phyloP scores from a whole-genome alignment of 1,140 invertebrate species.

The Drosophila subpulchrella region DNA sequence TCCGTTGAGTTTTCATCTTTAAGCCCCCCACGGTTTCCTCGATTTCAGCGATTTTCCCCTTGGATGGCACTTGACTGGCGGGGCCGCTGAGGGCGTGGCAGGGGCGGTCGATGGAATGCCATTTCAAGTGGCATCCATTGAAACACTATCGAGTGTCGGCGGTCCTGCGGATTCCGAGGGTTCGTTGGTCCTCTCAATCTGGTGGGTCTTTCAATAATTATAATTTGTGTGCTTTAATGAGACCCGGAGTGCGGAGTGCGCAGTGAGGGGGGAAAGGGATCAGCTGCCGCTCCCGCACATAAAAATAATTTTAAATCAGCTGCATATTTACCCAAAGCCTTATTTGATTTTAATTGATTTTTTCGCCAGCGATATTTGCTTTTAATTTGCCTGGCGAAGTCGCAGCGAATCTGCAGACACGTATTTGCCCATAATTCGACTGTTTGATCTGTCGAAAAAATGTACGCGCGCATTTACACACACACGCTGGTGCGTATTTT shows the following conservation, averaged over 20 bases:
- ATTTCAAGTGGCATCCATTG: conserved; percentile 60
- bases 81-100: conserved; percentile 32
- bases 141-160: conserved; percentile 58
- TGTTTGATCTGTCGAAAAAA: conserved; percentile 71
- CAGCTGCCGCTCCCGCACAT: conserved; percentile 30
- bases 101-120: conserved; percentile 21
- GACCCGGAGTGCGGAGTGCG: background rate
- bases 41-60: background rate
- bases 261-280: conserved; percentile 10
- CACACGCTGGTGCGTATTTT: conserved; percentile 62
- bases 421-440: conserved; percentile 69
- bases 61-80: conserved; percentile 54
- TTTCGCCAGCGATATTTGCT: conserved; percentile 69
- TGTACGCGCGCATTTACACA: conserved; percentile 13
- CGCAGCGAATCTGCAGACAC: conserved; percentile 32
- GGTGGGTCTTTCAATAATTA: conserved; percentile 59
- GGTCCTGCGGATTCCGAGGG: conserved; percentile 19
- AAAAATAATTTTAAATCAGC: conserved; percentile 79
- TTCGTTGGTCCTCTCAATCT: conserved; percentile 1
- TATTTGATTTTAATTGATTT: conserved; percentile 83
- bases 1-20: conserved; percentile 11
- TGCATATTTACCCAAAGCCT: conserved; percentile 79
- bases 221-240: conserved; percentile 75
- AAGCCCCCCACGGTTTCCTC: background rate
- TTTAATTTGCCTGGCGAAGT: conserved; percentile 70